Evolutionary conservation across 2,113 vertebrate species (phyloP).

Genomic region (Phaethornis superciliosus): DNA sequence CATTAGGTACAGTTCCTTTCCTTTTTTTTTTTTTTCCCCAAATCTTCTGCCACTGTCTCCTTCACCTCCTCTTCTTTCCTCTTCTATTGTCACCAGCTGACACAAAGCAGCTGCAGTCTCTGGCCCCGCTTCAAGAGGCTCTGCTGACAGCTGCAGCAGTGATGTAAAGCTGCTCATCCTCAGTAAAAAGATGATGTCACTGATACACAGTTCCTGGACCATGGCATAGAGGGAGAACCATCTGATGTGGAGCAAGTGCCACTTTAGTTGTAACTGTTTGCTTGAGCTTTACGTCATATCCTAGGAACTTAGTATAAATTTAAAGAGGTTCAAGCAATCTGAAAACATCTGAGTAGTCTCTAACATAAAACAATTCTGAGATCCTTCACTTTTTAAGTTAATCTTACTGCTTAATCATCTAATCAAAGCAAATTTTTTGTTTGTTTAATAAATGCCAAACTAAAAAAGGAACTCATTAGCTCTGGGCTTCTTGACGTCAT

Average conservation of each 20-base stretch:
- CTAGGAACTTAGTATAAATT: neutral
- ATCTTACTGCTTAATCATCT: neutral
- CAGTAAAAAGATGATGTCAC: neutral
- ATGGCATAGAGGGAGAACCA: accelerated
- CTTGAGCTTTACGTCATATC: neutral
- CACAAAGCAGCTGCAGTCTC: neutral
- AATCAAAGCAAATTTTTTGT: neutral
- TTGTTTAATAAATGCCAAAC: neutral
- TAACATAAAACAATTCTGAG: neutral
- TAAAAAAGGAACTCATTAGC: neutral
- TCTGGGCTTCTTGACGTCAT: neutral
- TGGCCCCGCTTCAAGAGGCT: accelerated
- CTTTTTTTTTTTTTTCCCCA: neutral
- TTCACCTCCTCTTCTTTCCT: neutral
- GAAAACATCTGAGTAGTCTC: neutral
- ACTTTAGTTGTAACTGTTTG: neutral
- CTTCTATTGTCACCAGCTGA: neutral
- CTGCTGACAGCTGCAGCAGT: neutral
- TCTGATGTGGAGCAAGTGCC: neutral
- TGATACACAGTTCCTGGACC: neutral
- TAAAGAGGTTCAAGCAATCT: neutral
- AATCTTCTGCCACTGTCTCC: neutral
- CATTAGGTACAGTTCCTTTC: neutral
- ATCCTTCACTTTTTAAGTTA: neutral
- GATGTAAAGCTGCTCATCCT: neutral